A percentile compares a stretch with the other conserved stretches of the same genome.
Evolutionary conservation across 2,797 vertebrate species (phyloP).

Genomic region (Platalea minor): DNA sequence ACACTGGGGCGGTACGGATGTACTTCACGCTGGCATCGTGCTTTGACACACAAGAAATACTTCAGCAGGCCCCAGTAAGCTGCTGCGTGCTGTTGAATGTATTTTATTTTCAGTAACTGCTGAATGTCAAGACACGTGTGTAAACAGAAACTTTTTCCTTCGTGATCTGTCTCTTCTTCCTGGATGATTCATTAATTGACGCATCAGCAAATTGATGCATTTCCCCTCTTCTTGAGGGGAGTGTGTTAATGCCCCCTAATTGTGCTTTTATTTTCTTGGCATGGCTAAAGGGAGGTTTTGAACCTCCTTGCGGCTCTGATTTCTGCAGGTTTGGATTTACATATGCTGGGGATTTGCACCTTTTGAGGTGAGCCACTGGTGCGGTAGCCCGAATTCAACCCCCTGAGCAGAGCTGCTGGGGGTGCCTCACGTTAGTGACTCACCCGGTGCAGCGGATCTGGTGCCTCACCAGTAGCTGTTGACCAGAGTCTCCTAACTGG

Average conservation of each 20-base stretch:
- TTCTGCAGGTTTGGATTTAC: neutral
- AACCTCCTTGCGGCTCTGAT: neutral
- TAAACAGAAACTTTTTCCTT: neutral
- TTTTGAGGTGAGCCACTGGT: neutral
- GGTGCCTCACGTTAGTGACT: accelerated
- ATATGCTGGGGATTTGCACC: neutral
- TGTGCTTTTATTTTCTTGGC: neutral
- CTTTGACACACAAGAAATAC: neutral
- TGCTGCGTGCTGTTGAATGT: neutral
- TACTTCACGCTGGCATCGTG: neutral
- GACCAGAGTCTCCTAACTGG: neutral
- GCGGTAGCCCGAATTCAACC: neutral
- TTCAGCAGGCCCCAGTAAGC: neutral
- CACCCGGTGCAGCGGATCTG: accelerated
- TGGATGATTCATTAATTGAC: neutral
- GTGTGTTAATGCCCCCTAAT: neutral
- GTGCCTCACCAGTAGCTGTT: neutral
- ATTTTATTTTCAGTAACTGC: neutral
- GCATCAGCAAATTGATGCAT: neutral
- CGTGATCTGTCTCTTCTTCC: neutral
- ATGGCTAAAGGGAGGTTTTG: neutral
- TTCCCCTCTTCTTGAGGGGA: neutral
- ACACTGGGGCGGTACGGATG: accelerated
- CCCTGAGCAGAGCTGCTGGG: neutral
- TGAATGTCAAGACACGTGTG: neutral